Percentiles rank a stretch among this genome's conserved stretches.
Evolutionary conservation across 2,113 vertebrate species (phyloP).

Genomic region (Atlantisia rogersi): DNA sequence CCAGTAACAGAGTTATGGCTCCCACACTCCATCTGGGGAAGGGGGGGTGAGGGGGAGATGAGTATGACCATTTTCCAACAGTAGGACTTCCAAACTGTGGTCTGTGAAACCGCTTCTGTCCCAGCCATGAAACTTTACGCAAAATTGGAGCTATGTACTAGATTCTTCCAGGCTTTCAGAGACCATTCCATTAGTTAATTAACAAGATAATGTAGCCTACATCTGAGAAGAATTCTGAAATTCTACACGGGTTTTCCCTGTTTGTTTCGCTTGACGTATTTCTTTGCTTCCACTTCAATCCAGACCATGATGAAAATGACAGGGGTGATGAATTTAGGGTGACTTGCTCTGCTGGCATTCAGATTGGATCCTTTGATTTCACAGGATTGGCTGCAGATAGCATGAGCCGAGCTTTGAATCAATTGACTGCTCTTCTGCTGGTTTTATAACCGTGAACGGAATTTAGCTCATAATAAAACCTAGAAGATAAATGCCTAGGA

Average conservation of each 20-base stretch:
- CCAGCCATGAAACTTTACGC: not conserved
- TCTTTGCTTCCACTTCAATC: not conserved
- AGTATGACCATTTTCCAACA: not conserved
- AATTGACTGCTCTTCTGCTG: not conserved
- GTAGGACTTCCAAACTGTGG: not conserved
- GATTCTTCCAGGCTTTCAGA: not conserved
- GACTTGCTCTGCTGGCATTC: not conserved
- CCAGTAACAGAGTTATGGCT: not conserved
- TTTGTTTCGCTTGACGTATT: not conserved
- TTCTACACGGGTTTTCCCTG: rapidly evolving
- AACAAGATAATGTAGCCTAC: not conserved
- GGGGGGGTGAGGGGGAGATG: not conserved
- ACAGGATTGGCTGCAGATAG: not conserved
- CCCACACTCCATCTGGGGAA: not conserved
- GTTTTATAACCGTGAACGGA: not conserved
- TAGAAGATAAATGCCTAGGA: not conserved
- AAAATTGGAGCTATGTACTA: not conserved
- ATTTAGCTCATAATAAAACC: not conserved
- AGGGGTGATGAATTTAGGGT: not conserved
- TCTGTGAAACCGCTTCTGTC: not conserved
- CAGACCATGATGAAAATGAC: not conserved
- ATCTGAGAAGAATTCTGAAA: not conserved
- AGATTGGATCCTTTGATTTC: not conserved
- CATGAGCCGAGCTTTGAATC: not conserved
- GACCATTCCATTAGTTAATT: not conserved